These are phyloP conservation scores for Tragelaphus scriptus DNA, from an alignment of 2,113 vertebrate genomes.

Conservation along the genomic window DNA sequence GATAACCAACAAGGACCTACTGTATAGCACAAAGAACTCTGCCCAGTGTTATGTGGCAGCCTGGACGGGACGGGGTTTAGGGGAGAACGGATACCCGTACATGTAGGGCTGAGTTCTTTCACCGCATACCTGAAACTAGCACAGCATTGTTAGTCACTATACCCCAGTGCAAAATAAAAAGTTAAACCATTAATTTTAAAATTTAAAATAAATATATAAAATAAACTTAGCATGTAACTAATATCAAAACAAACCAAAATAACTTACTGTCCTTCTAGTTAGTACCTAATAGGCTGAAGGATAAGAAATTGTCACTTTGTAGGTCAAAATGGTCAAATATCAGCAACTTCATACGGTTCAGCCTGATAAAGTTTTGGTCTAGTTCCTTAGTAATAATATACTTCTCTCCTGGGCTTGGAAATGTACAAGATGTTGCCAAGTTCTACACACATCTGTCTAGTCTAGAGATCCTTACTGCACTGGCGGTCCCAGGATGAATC, in stretches of 20 bases:
- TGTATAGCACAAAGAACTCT: background rate
- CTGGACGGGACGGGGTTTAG: background rate
- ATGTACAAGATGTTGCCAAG: background rate
- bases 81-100: background rate
- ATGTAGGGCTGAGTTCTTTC: background rate
- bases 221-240: background rate
- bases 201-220: background rate
- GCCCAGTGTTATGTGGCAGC: background rate
- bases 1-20: background rate
- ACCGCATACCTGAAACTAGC: background rate
- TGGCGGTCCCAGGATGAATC: background rate
- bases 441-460: background rate
- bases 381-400: background rate
- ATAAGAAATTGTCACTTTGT: background rate
- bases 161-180: background rate
- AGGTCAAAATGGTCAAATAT: background rate
- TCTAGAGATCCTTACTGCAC: background rate
- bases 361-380: background rate
- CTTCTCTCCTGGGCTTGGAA: background rate
- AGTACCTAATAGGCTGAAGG: background rate
- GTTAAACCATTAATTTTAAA: background rate
- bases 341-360: background rate
- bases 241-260: background rate
- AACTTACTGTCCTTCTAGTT: background rate
- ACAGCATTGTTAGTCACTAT: background rate